phyloP scores from a whole-genome alignment of 2,113 vertebrate species.

The Notothenia rossii region DNA sequence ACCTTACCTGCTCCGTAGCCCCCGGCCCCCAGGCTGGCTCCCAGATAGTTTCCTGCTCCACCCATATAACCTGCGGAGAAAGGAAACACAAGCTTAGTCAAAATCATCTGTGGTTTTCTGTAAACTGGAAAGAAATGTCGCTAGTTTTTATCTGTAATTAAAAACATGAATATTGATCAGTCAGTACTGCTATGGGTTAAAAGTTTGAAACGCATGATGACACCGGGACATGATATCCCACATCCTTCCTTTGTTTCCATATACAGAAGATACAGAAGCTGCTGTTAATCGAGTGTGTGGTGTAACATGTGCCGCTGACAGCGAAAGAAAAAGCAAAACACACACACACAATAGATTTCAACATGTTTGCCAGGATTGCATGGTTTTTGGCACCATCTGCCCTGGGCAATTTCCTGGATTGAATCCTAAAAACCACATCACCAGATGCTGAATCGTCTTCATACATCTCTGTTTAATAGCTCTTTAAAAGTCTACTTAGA shows the following conservation, averaged over 20 bases:
- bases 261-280: neutral
- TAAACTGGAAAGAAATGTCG: neutral
- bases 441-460: slow-evolving; percentile 36
- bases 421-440: slow-evolving; percentile 47
- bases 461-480: neutral
- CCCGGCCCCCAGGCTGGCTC: slow-evolving; percentile 57
- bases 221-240: neutral
- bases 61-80: slow-evolving; percentile 70
- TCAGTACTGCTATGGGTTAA: neutral
- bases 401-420: slow-evolving; percentile 20
- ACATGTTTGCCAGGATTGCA: neutral
- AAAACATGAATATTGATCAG: neutral
- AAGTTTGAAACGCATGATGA: neutral
- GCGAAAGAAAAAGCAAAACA: slow-evolving; percentile 2
- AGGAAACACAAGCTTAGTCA: slow-evolving; percentile 20
- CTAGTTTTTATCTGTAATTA: neutral
- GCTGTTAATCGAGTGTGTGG: neutral
- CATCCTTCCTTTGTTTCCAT: slow-evolving; percentile 10
- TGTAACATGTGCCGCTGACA: slow-evolving; percentile 15
- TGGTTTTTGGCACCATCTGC: neutral
- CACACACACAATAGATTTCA: neutral
- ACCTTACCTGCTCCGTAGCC: slow-evolving; percentile 78
- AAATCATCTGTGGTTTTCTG: slow-evolving; percentile 7
- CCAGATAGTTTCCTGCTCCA: slow-evolving; percentile 75
- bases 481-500: neutral